A percentile compares a stretch with the other conserved stretches of the same genome.
phyloP scores from a whole-genome alignment of 1,140 invertebrate species.

The Notospermus geniculatus region DNA sequence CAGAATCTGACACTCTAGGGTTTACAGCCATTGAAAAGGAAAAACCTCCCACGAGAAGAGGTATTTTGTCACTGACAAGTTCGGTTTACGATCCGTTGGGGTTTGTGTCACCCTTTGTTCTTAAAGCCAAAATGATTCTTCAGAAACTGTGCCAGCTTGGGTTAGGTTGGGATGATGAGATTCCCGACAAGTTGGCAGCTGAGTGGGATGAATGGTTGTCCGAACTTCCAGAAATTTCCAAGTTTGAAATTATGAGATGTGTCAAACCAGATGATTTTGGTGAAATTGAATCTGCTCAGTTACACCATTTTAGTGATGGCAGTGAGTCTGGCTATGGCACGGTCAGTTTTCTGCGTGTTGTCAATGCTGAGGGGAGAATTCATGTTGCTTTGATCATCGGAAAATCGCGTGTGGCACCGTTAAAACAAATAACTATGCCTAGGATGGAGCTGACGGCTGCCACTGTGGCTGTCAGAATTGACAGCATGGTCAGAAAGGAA shows the following conservation, averaged over 20 bases:
- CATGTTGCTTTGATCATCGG: too few relatives aligned
- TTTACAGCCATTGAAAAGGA: conserved; percentile 7
- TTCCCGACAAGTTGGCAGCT: too few relatives aligned
- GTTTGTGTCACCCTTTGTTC: conserved; percentile 20
- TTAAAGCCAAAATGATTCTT: conserved; percentile 20
- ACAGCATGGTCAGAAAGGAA: too few relatives aligned
- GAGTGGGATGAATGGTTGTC: too few relatives aligned
- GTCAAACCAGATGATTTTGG: too few relatives aligned
- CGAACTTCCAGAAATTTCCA: neutral
- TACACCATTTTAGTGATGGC: conserved; percentile 1
- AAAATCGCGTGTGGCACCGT: too few relatives aligned
- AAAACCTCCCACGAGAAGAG: conserved; percentile 17
- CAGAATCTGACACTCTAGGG: conserved; percentile 5
- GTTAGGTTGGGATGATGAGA: conserved; percentile 24
- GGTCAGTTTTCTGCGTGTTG: neutral
- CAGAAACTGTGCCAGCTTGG: conserved; percentile 19
- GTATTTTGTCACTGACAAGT: conserved; percentile 20
- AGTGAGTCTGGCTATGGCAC: neutral
- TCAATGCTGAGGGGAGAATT: neutral
- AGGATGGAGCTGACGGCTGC: neutral
- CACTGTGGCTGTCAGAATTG: too few relatives aligned
- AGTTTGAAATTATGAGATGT: neutral
- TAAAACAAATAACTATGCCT: too few relatives aligned
- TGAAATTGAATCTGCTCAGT: neutral
- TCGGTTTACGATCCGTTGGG: conserved; percentile 38